phyloP scores from a whole-genome alignment of 2,113 vertebrate genomes.

The Zosterops japonicus region DNA sequence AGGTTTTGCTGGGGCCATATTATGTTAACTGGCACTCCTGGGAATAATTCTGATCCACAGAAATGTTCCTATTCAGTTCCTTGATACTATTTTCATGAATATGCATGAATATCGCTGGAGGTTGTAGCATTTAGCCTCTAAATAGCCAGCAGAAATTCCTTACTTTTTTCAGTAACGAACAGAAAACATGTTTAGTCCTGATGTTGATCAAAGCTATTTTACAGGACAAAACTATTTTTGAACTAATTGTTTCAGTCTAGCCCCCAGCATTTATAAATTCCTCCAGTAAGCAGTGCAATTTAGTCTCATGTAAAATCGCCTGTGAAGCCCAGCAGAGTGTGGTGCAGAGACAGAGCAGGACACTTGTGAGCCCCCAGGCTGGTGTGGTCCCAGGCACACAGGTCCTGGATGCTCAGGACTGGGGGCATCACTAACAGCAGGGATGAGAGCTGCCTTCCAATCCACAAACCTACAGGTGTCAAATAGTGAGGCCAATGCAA shows the following conservation, averaged over 20 bases:
- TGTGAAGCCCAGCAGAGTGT: neutral
- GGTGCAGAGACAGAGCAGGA: neutral
- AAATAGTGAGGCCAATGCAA: neutral
- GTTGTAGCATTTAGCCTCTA: neutral
- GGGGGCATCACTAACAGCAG: neutral
- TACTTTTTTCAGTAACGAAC: neutral
- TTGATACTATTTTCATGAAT: neutral
- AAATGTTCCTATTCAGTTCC: neutral
- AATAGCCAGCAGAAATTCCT: neutral
- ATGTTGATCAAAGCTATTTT: neutral
- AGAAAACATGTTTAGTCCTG: neutral
- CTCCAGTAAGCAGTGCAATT: neutral
- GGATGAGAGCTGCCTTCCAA: neutral
- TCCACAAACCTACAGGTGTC: neutral
- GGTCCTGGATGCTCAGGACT: neutral
- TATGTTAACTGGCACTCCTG: neutral
- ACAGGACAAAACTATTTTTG: neutral
- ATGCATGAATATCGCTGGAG: neutral
- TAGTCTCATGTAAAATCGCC: neutral
- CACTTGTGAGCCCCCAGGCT: accelerated
- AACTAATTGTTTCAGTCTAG: neutral
- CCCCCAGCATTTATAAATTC: neutral
- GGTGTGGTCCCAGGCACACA: accelerated
- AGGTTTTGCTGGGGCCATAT: neutral
- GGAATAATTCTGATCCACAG: neutral